Evolutionary conservation across 23 tunicate genomes (phyloP), one percentile per base, ranked within the genome.

Genomic region (Ciona savignyi): DNA sequence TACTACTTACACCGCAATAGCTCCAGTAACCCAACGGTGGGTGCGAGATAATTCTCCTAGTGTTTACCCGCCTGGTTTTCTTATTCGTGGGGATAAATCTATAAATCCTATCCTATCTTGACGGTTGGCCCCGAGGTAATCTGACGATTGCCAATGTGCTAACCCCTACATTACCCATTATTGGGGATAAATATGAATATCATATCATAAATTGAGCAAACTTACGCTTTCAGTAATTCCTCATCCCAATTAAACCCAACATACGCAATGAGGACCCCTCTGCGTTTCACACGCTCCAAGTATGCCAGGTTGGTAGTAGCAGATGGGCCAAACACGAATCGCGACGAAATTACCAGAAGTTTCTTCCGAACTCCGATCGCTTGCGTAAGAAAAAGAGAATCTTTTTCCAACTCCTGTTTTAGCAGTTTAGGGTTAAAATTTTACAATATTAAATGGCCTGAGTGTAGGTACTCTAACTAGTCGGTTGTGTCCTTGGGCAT

Each of bases 181-280:
- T n/a, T n/a, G n/a, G n/a, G n/a, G n/a, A n/a, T 20, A 65, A 19
- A 65, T 23, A 23, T 22, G 6, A 22, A 20, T 9, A 15, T 49
- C 19, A 11, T 49, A 23, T 2, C 3, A 23, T 27, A 29, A 2
- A 67, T 1, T 9, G 2, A 29, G 56, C 34, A n/a, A n/a, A n/a
- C n/a, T n/a, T 11, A 72, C 77, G 65, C 23, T 72, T 72, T 28
- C 1, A 72, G 62, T 32, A 25, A 33, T 25, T 65, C 42, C 1
- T 65, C 63, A 23, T 72, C 69, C 77, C 85, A 63, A 1, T 61
- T 56, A 32, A 71, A 80, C 15, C 85, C 85, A 3, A 72, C 56
- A 56, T 71, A 70, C 27, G 74, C 68, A 6, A 80, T 62, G 31
- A 19, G 26, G 1, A 80, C 30, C 0, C 77, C 77, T 60, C 35